Percentiles rank a stretch among this genome's conserved stretches.
These are phyloP conservation scores for Festucalex cinctus DNA, from an alignment of 2,113 vertebrate genomes.

Conservation along the genomic window DNA sequence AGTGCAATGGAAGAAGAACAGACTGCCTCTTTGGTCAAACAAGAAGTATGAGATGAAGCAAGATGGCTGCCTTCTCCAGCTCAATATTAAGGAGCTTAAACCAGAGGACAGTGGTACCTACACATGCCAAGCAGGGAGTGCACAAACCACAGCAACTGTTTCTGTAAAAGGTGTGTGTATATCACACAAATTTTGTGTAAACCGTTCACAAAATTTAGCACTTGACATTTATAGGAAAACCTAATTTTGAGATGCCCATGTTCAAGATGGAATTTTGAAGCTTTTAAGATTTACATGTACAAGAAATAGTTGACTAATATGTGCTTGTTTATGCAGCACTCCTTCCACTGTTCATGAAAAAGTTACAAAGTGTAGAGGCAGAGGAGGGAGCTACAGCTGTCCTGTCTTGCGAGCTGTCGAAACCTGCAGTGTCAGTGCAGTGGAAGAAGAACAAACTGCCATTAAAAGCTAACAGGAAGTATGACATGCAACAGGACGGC, in stretches of 20 bases:
- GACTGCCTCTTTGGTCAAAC: constrained; percentile 51
- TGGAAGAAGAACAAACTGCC: constrained; percentile 55
- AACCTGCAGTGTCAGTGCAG: constrained; percentile 43
- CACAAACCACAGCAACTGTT: constrained; percentile 42
- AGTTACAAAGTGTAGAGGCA: constrained; percentile 1
- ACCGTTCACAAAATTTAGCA: not conserved
- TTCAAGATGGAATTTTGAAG: not conserved
- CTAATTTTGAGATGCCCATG: too few relatives aligned
- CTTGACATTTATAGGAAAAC: not conserved
- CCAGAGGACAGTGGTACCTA: constrained; percentile 52
- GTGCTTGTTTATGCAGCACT: not conserved
- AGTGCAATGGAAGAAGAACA: constrained; percentile 66
- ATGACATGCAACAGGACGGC: constrained; percentile 72
- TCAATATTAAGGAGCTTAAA: constrained; percentile 51
- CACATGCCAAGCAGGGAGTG: constrained; percentile 31
- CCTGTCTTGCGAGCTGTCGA: constrained; percentile 74
- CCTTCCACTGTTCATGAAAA: constrained; percentile 1
- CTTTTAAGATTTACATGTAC: not conserved
- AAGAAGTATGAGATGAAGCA: constrained; percentile 68
- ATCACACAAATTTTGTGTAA: not conserved
- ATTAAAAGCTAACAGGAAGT: constrained; percentile 70
- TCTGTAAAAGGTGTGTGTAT: constrained; percentile 72
- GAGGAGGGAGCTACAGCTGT: constrained; percentile 46
- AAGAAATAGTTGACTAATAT: not conserved
- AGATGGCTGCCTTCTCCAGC: constrained; percentile 44